phyloP scores from a whole-genome alignment of 2,797 vertebrate species.

The Fringilla coelebs region DNA sequence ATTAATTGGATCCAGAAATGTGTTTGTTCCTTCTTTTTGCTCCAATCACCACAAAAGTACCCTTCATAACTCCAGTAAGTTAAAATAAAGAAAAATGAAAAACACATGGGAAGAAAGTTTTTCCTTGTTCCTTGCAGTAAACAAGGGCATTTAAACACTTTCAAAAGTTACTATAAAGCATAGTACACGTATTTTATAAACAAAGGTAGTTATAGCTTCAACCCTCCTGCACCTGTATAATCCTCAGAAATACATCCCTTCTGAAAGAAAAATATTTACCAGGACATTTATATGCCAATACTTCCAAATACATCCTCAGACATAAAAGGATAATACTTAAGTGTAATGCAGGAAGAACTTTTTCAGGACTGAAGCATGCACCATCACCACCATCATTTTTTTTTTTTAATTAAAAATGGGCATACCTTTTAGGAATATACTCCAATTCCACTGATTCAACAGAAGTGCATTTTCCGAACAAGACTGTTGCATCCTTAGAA shows the following conservation, averaged over 20 bases:
- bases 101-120: not conserved
- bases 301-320: not conserved
- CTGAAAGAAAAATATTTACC: not conserved
- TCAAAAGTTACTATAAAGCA: not conserved
- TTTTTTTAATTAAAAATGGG: not conserved
- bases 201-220: not conserved
- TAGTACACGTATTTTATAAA: not conserved
- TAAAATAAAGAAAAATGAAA: not conserved
- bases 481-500: not conserved
- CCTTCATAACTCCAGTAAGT: not conserved
- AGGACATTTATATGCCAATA: not conserved
- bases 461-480: not conserved
- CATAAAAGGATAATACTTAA: not conserved
- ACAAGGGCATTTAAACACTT: not conserved
- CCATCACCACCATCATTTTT: accelerated
- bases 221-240: not conserved
- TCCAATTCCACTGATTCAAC: not conserved
- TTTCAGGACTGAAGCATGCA: not conserved
- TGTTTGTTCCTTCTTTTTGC: not conserved
- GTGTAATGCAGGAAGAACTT: not conserved
- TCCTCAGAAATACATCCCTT: not conserved
- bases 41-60: not conserved
- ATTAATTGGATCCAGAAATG: not conserved
- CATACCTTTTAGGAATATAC: not conserved
- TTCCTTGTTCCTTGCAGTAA: not conserved